Evolutionary conservation across 2,888 invertebrate species (phyloP), one percentile per base, ranked within the genome.

Genomic region (Parascotia fuliginaria): DNA sequence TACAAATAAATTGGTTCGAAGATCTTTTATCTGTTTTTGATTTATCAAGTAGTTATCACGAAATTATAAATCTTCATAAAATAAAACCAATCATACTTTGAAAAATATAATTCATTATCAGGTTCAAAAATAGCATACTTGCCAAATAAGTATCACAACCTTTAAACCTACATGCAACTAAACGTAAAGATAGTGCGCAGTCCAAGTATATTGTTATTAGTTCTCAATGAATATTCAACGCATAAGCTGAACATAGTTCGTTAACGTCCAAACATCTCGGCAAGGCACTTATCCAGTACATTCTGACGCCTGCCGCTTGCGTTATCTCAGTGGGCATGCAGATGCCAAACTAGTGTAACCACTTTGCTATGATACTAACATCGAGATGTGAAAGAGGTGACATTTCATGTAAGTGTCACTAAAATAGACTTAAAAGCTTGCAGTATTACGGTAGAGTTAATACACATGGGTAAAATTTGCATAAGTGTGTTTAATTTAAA

Each of bases 301-400:
- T 72, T 71, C 65, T 59, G 63, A 58, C 61, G 65, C 62, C 67
- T 70, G 64, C 58, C 56, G 22, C 37, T 44, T 46, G 53, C 59
- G 64, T 75, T 78, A 80, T 77, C 77, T 72, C 53, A 42, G 38
- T 37, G 53, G 55, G 65, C 75, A 70, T 74, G 66, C 73, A 66
- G 65, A 71, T 67, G 64, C 70, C 56, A 55, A 60, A 49, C 45
- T 46, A 42, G 50, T 51, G 42, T 53, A 45, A 29, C 39, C 43
- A 39, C 27, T 49, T 40, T 28, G 39, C 43, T 49, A 29, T 33
- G 22, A 42, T 27, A 19, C 33, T 13, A 24, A 32, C 15, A 48
- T 24, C 13, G 13, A 37, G 13, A 38, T 27, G 14, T 1, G 41
- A 34, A 40, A 32, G 15, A 24, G 12, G 9, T 22, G 24, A 32